phyloP scores from a whole-genome alignment of 2,797 vertebrate species.

The Manis javanica region DNA sequence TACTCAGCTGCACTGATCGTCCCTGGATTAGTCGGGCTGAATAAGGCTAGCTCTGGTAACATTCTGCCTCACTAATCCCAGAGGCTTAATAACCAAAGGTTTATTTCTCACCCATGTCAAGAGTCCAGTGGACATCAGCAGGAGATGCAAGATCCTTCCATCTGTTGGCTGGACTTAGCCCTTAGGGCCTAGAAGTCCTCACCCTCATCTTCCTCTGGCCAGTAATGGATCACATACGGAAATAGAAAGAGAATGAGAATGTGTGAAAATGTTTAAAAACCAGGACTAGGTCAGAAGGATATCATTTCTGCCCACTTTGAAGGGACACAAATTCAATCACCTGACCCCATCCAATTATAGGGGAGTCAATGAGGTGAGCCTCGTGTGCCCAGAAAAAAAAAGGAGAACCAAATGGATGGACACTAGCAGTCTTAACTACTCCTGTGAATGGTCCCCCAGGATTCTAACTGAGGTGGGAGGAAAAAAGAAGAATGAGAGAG shows the following conservation, averaged over 20 bases:
- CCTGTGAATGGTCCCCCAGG: background rate
- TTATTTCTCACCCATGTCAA: background rate
- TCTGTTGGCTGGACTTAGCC: background rate
- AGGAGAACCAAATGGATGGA: background rate
- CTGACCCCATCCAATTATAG: background rate
- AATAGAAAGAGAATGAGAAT: background rate
- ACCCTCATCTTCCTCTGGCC: background rate
- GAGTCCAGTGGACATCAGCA: background rate
- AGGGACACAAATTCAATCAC: background rate
- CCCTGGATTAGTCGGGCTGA: background rate
- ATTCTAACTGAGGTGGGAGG: background rate
- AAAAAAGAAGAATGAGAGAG: background rate
- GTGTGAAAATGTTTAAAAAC: background rate
- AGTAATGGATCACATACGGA: background rate
- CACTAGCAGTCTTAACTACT: background rate
- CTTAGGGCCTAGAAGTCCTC: background rate
- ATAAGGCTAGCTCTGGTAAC: background rate
- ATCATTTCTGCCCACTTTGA: conserved; percentile 15
- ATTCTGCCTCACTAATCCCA: background rate
- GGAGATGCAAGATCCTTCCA: background rate
- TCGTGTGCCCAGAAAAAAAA: background rate
- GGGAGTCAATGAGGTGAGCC: background rate
- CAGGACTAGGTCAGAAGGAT: background rate
- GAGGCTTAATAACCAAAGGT: background rate
- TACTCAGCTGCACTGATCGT: background rate